phyloP scores from a whole-genome alignment of 2,888 invertebrate species.

The Diplolepis rosae region DNA sequence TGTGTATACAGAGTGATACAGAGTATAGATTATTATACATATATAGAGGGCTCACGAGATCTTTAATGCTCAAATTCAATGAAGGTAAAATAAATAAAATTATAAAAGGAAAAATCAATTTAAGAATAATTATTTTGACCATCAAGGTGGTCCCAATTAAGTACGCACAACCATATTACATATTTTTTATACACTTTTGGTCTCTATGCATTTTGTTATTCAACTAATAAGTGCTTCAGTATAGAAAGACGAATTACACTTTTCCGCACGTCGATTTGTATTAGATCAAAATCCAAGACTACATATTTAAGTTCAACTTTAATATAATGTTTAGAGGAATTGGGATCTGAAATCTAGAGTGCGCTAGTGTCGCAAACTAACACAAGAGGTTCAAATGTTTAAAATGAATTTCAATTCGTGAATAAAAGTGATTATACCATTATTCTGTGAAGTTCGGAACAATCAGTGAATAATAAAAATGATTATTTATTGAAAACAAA shows the following conservation, averaged over 20 bases:
- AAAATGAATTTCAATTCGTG: too few species aligned
- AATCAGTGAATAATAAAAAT: too few species aligned
- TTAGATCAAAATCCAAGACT: neutral
- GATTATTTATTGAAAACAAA: too few species aligned
- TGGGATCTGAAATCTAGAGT: too few species aligned
- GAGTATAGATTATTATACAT: constrained; percentile 41
- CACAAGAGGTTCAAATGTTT: too few species aligned
- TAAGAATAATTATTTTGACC: neutral
- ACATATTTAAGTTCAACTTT: too few species aligned
- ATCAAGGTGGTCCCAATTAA: constrained; percentile 1
- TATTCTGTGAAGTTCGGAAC: too few species aligned
- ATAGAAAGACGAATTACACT: neutral
- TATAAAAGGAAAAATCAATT: neutral
- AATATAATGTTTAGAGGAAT: too few species aligned
- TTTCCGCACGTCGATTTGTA: constrained; percentile 12
- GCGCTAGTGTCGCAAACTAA: too few species aligned
- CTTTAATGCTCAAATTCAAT: constrained; percentile 39
- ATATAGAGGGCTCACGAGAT: constrained; percentile 64
- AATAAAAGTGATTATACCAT: too few species aligned
- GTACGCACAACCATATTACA: constrained; percentile 1
- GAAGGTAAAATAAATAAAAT: neutral
- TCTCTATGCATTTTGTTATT: neutral
- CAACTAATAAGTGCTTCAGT: neutral
- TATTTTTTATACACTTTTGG: neutral
- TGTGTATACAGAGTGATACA: neutral